phyloP scores from a whole-genome alignment of 2,888 invertebrate genomes.

The Ochropleura plecta region DNA sequence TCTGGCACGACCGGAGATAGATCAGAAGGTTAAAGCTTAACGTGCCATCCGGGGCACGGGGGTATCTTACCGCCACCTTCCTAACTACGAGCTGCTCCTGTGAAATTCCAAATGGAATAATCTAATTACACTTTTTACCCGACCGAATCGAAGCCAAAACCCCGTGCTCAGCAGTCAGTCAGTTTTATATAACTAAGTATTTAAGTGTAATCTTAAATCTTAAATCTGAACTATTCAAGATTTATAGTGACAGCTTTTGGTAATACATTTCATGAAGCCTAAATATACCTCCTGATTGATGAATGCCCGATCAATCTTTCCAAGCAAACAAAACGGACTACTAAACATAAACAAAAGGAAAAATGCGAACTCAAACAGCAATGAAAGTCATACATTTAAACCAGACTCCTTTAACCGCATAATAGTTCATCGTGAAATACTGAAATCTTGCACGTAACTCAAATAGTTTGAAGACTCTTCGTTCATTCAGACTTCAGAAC shows the following conservation, averaged over 20 bases:
- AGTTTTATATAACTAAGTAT: no score
- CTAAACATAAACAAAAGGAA: conserved; percentile 10
- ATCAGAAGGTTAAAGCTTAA: no score
- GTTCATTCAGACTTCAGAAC: conserved; percentile 26
- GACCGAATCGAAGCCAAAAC: no score
- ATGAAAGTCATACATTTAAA: not conserved
- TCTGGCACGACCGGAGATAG: no score
- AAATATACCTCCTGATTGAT: conserved; percentile 9
- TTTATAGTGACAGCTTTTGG: not conserved
- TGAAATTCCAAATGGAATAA: no score
- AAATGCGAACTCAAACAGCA: conserved; percentile 14
- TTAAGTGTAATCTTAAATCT: not conserved
- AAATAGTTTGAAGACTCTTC: conserved; percentile 37
- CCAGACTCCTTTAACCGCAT: conserved; percentile 6
- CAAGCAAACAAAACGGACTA: conserved; percentile 26
- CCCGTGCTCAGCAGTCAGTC: no score
- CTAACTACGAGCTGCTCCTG: no score
- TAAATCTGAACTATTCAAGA: not conserved
- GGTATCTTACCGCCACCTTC: no score
- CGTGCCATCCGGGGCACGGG: no score
- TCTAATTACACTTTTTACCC: no score
- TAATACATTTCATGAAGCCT: not conserved
- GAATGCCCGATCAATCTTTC: conserved; percentile 23
- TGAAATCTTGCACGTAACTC: conserved; percentile 29
- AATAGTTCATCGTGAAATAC: conserved; percentile 18